A percentile compares a stretch with the other conserved stretches of the same genome.
Evolutionary conservation across 2,888 invertebrate genomes (phyloP).

Genomic region (Unio pictorum): DNA sequence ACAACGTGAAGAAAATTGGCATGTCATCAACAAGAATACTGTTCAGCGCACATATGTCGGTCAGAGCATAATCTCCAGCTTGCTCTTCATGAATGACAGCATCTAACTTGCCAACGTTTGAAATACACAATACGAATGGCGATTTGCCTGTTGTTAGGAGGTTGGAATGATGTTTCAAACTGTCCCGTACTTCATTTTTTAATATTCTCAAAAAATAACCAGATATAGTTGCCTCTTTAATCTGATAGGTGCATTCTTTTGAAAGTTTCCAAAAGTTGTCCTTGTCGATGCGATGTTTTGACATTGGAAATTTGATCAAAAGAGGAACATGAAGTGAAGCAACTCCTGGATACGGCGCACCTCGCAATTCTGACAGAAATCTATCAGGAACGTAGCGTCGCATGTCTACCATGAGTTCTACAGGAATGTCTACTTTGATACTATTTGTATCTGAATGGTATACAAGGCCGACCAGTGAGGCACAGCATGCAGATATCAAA

Average conservation of each 20-base stretch:
- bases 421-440: constrained; percentile 12
- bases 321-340: constrained; percentile 23
- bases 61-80: constrained; percentile 19
- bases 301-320: constrained; percentile 8
- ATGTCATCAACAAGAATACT: constrained; percentile 35
- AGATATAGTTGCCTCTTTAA: too few relatives aligned
- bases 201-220: too few relatives aligned
- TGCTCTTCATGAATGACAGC: constrained; percentile 26
- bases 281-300: constrained; percentile 2
- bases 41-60: constrained; percentile 29
- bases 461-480: constrained; percentile 25
- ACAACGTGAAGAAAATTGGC: constrained; percentile 38
- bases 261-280: constrained; percentile 26
- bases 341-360: constrained; percentile 21
- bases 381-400: constrained; percentile 9
- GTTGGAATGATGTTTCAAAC: too few relatives aligned
- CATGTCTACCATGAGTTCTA: constrained; percentile 31
- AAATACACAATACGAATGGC: constrained; percentile 36
- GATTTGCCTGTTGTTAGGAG: constrained; percentile 22
- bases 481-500: constrained; percentile 17
- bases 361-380: background rate
- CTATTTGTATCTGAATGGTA: constrained; percentile 5
- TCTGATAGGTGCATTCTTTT: constrained; percentile 5
- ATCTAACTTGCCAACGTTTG: constrained; percentile 37
- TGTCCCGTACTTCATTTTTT: too few relatives aligned